Base-by-base conservation (phyloP, 2,797 vertebrate genomes). In the Crypturellus tataupa region DNA sequence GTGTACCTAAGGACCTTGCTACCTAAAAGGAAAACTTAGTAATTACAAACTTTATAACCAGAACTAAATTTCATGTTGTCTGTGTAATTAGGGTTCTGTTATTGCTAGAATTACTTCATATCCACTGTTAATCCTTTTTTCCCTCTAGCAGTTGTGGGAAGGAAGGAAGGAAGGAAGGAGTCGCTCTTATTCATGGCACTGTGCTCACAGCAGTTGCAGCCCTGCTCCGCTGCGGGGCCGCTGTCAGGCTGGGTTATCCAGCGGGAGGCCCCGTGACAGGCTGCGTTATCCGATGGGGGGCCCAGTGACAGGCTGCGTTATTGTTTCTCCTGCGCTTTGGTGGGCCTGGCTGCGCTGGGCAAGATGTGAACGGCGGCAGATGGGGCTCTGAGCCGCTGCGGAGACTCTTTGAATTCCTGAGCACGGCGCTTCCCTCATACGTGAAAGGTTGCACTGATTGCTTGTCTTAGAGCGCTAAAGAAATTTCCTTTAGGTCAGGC, bases 101-200 rank as follows among this genome's bases (percentile, higher is more conserved):
- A 44, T 72, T 92, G 40, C 39, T 81, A 78, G 31, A 93, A 87
- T 63, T 87, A 80, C 59, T 78, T 93, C 56, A 89, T 92, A 92
- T 81, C 29, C 46, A 59, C 0, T 47, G n/a, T 60, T 85, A 80
- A 73, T 82, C 5, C 10, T 60, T 77, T 85, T 80, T 87, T 90
- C 69, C 40, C 18, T 73, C 21, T 51, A 25, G 84, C 42, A 33
- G 6, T 39, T 58, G 39, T 85, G 71, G 68, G 31, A 59, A 82
- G 60, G 60, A 55, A 29, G 51, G 58, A 53, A 64, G 55, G 58
- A 58, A 62, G 60, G 64, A 58, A n/a, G 55, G 58, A 53, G 62
- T 75, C 56, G 59, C 46, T 68, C 29, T 86, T 20, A 37, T 81
- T 79, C 72, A 33, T 68, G 91, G 75, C 67, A 81, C 6, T 33